phyloP scores from a whole-genome alignment of 2,888 invertebrate genomes.

The Amphipoea lucens region DNA sequence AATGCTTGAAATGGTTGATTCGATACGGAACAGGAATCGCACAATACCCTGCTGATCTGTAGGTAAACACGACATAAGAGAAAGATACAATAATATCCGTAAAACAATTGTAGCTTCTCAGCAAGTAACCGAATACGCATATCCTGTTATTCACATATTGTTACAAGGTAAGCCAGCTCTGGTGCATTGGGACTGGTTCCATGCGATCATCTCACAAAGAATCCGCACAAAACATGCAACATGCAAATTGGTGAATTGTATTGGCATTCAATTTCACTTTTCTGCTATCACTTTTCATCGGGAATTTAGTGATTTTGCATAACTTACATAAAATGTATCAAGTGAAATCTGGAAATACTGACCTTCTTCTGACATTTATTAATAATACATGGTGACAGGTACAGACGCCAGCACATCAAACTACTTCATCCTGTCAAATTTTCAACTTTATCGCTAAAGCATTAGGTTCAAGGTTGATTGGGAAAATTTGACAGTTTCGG shows the following conservation, averaged over 20 bases:
- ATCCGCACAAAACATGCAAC: slow-evolving; percentile 43
- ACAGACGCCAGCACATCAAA: no score
- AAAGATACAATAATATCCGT: slow-evolving; percentile 12
- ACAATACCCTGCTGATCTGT: slow-evolving; percentile 2
- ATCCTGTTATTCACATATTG: slow-evolving; percentile 43
- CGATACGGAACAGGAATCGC: slow-evolving; percentile 4
- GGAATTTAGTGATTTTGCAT: background rate
- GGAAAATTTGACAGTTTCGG: no score
- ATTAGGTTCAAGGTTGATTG: no score
- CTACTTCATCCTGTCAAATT: no score
- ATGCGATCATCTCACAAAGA: slow-evolving; percentile 24
- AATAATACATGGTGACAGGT: no score
- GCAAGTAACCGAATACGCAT: slow-evolving; percentile 25
- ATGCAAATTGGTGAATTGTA: slow-evolving; percentile 45
- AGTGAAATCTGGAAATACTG: background rate
- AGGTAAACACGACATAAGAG: background rate
- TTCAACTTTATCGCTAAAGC: no score
- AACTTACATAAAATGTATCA: background rate
- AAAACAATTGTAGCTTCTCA: slow-evolving; percentile 22
- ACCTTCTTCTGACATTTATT: background rate
- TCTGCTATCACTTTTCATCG: slow-evolving; percentile 40
- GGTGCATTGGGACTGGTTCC: background rate
- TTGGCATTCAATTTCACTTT: slow-evolving; percentile 44
- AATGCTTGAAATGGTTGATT: background rate
- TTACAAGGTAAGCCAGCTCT: slow-evolving; percentile 39